Evolutionary conservation across 1,140 invertebrate genomes (phyloP).

Genomic region (Eueides isabella): DNA sequence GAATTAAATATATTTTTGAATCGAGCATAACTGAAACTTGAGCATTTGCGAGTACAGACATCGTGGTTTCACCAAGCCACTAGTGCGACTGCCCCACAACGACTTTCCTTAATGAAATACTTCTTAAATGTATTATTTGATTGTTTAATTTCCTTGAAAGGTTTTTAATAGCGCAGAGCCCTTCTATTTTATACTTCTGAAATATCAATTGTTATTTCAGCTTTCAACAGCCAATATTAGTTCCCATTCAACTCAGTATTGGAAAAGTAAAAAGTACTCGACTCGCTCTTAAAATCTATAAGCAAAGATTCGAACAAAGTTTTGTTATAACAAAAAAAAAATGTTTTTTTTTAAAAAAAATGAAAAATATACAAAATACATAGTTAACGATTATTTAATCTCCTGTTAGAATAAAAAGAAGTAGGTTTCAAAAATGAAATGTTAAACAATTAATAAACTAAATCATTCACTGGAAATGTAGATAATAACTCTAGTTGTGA

Average conservation of each 20-base stretch:
- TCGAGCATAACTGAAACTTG: too few species aligned
- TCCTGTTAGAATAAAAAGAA: too few species aligned
- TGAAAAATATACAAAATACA: too few species aligned
- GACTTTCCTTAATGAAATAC: neutral
- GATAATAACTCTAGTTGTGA: neutral
- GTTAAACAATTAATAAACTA: neutral
- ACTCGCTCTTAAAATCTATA: neutral
- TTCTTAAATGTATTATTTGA: neutral
- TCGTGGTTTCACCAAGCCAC: too few species aligned
- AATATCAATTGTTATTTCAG: constrained; percentile 9
- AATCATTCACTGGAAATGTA: neutral
- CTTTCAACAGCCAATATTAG: neutral
- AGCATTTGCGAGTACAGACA: too few species aligned
- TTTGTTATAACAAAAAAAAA: neutral
- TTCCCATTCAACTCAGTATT: neutral
- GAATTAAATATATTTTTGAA: too few species aligned
- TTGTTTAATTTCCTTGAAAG: neutral
- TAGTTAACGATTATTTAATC: too few species aligned
- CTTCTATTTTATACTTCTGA: neutral
- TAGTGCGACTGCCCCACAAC: too few species aligned
- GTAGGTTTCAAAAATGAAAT: neutral
- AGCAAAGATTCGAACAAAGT: neutral
- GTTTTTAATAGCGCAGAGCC: neutral
- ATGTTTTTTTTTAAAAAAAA: too few species aligned
- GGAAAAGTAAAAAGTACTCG: constrained; percentile 2